phyloP scores from a whole-genome alignment of 2,113 vertebrate species.

The Thalassarche chlororhynchos region DNA sequence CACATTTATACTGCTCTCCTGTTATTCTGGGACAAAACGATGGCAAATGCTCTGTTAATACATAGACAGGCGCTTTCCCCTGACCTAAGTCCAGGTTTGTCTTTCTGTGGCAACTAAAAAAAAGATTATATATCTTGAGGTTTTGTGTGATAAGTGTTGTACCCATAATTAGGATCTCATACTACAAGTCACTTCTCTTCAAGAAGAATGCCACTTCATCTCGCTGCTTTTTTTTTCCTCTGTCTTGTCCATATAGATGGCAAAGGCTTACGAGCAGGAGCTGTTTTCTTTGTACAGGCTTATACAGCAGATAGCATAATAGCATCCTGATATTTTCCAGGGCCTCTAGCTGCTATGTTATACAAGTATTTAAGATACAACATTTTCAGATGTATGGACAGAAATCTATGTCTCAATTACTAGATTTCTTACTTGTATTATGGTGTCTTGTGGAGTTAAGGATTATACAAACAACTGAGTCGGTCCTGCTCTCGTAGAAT shows the following conservation, averaged over 20 bases:
- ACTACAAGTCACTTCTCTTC: background rate
- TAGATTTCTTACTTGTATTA: background rate
- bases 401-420: background rate
- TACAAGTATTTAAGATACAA: background rate
- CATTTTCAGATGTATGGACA: background rate
- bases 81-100: background rate
- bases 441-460: background rate
- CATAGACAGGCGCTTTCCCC: background rate
- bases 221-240: background rate
- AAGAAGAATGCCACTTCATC: background rate
- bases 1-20: background rate
- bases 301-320: background rate
- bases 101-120: background rate
- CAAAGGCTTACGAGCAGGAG: background rate
- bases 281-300: background rate
- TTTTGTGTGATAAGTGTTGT: fast-evolving
- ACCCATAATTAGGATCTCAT: background rate
- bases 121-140: background rate
- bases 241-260: background rate
- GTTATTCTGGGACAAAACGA: background rate
- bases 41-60: background rate
- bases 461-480: background rate
- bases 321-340: background rate
- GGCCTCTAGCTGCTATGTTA: background rate
- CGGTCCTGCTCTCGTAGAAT: background rate